Evolutionary conservation across 2,888 invertebrate genomes (phyloP).

Genomic region (Lasioglossum leucozonium): DNA sequence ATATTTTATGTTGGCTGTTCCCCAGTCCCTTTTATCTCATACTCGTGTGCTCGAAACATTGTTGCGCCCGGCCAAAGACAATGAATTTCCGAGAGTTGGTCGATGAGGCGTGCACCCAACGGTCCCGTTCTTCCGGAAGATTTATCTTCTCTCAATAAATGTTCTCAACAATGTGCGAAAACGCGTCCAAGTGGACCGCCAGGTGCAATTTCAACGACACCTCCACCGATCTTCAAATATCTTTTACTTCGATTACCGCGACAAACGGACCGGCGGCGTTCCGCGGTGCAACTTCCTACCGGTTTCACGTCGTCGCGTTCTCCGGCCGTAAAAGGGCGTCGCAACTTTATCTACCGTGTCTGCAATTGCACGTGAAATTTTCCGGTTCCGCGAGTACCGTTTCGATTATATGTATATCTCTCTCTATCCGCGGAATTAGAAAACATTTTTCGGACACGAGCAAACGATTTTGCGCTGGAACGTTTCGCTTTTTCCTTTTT

Average conservation of each 20-base stretch:
- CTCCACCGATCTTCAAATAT: constrained; percentile 10
- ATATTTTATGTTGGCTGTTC: background rate
- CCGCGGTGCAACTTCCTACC: background rate
- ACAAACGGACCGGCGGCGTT: constrained; percentile 38
- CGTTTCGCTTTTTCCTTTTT: too few species aligned
- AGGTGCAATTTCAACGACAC: constrained; percentile 8
- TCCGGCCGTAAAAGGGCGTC: background rate
- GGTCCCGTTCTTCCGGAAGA: constrained; percentile 21
- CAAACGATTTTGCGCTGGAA: background rate
- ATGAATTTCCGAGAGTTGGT: constrained; percentile 22
- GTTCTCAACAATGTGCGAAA: background rate
- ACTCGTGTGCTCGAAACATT: background rate
- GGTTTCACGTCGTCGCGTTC: constrained; percentile 23
- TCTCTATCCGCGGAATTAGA: too few species aligned
- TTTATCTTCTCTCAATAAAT: constrained; percentile 9
- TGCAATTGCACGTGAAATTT: constrained; percentile 19
- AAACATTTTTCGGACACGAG: background rate
- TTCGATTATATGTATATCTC: background rate
- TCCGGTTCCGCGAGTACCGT: background rate
- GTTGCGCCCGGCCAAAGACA: background rate
- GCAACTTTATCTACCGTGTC: background rate
- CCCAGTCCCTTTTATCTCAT: background rate
- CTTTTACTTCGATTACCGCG: constrained; percentile 30
- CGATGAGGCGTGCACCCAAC: constrained; percentile 5
- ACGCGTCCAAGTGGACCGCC: background rate